Conservation (phyloP, 2,113 vertebrate genomes). For the Pao palembangensis region DNA sequence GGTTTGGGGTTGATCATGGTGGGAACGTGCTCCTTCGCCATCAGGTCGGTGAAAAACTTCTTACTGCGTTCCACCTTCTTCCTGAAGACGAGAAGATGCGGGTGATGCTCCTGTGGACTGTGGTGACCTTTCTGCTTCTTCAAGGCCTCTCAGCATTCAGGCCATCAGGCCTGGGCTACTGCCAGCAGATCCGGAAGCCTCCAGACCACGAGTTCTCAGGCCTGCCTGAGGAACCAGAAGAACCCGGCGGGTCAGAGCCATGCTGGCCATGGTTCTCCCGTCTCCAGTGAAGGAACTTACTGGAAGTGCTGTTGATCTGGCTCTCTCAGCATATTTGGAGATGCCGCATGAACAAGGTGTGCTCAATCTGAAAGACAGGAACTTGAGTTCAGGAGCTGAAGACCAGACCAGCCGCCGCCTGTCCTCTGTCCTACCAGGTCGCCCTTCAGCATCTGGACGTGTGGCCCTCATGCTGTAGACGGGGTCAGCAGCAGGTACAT, state of each 20-base stretch:
- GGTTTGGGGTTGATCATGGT: constrained; percentile 97
- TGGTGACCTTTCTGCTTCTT: not conserved
- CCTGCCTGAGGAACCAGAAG: constrained; percentile 77
- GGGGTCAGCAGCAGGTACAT: constrained; percentile 91
- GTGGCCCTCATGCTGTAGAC: constrained; percentile 98
- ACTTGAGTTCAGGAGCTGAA: not conserved
- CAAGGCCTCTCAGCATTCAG: constrained; percentile 80
- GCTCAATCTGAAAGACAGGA: constrained; percentile 81
- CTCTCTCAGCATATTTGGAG: constrained; percentile 92
- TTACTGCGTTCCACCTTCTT: constrained; percentile 94
- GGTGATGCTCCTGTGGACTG: not conserved
- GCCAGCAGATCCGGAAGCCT: constrained; percentile 94
- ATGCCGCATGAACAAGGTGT: constrained; percentile 96
- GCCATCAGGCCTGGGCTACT: constrained; percentile 94
- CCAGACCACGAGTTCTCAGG: constrained; percentile 90
- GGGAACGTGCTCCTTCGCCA: constrained; percentile 85
- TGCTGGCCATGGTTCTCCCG: not conserved
- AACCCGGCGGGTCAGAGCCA: not conserved
- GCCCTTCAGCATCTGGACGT: constrained; percentile 98
- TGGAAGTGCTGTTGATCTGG: constrained; percentile 97
- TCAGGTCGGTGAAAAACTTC: constrained; percentile 92
- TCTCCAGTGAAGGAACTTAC: constrained; percentile 68
- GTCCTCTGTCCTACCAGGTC: constrained; percentile 81
- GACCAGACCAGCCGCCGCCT: not conserved
- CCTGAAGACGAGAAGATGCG: constrained; percentile 59